Base-by-base conservation (phyloP, 2,113 vertebrate species). In the Aythya baeri region DNA sequence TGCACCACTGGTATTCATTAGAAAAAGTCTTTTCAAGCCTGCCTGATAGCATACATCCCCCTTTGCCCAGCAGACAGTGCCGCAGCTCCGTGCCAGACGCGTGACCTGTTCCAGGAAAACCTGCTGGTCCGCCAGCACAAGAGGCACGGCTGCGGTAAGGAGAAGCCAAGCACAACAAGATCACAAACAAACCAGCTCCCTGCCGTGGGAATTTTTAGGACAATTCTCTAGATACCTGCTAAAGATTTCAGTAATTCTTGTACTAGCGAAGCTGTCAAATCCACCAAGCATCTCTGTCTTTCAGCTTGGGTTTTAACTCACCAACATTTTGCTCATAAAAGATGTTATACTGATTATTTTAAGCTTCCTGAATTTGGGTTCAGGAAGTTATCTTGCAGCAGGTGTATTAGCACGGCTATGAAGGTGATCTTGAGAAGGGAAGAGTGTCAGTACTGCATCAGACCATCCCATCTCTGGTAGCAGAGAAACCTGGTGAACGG, bases 31-130 rank as follows among this genome's bases (percentile, higher is more conserved):
- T 83, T 43, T 29, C 0, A 12, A 61, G 67, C 38, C 54, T 58
- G 74, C 18, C 66, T 87, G 87, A 65, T 49, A 67, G 66, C 49
- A 8, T 3, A 9, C 0, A 4, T 20, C 72, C 62, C 63, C 25
- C 17, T 63, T 70, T 2, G 1, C 34, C 1, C 1, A 38, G 81
- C 31, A 90, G 61, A 65, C 5, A 18, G 46, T 27, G 22, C n/a
- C 41, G 13, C 74, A 73, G 63, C 74, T 84, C 9, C 0, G 5
- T 76, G 83, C 76, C 79, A 84, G 86, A 74, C 3, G 4, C 17
- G 20, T 22, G 36, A 84, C 58, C 86, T 62, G 66, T 74, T 83
- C 89, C 85, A 65, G 89, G 61, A 63, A 76, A 95, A 93, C 91
- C 87, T 93, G 95, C 91, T 79, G 44, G 63, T 73, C 91, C 0